Evolutionary conservation across 2,113 vertebrate genomes (phyloP), one percentile per base, ranked within the genome.

Genomic region (Parotia lawesii): DNA sequence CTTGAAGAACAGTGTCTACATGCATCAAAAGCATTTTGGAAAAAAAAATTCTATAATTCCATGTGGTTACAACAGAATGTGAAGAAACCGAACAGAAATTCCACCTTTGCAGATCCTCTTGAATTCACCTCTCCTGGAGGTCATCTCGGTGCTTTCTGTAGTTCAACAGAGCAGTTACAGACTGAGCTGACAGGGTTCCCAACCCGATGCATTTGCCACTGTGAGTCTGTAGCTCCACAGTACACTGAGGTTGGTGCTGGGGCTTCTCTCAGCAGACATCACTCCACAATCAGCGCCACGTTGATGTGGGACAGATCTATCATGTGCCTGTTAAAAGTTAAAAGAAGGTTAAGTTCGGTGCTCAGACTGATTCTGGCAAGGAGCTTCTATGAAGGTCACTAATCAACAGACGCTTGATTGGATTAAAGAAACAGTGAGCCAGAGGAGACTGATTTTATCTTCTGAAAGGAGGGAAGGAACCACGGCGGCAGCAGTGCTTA

Each of bases 261-360:
- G 87, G 79, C 54, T 93, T 45, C 67, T 88, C 69, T 77, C 71
- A 74, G 75, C 14, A 75, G 93, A 31, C 38, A 42, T 99, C 98
- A 99, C 98, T 98, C 98, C 62, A 99, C 98, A 64, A 99, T 98
- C 96, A 99, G 98, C 28, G 98, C 98, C 97, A 99, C 99, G 11
- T 99, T 99, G 94, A 99, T 99, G 98, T 99, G 99, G 95, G 99
- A 99, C 97, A 99, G 97, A 97, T 99, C 99, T 97, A 99, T 98
- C 99, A 99, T 99, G 96, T 99, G 99, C 98, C 99, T 99, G 98
- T 60, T 90, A 88, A 80, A 89, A 93, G 35, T 82, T 58, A 94
- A 92, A 96, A 62, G 72, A 74, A 87, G 69, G 62, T 66, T 85
- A 77, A 78, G 91, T 14, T 72, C 15, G 12, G 47, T 53, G 81